Conservation (phyloP, 2,888 invertebrate genomes). For the Alsophila aescularia region DNA sequence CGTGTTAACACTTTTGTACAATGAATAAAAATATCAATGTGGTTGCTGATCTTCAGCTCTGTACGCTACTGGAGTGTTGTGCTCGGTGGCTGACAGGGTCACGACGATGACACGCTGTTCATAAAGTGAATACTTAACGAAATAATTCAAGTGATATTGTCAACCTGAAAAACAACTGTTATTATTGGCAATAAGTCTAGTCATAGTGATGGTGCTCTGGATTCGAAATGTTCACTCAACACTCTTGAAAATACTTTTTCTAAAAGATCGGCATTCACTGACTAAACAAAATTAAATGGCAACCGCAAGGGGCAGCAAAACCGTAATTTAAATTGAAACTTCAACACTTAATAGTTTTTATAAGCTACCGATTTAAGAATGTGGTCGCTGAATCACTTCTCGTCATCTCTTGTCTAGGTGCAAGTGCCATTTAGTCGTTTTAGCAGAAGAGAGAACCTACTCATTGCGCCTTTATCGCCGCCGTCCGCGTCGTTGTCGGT, state of each 20-base stretch:
- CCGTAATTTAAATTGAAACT: constrained; percentile 12
- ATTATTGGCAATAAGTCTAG: not conserved
- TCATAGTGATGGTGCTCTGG: not conserved
- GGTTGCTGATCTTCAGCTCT: not conserved
- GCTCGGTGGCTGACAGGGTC: not conserved
- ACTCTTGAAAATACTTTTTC: not conserved
- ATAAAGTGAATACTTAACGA: not conserved
- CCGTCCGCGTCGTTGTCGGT: not conserved
- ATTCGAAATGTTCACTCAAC: not conserved
- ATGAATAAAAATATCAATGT: constrained; percentile 7
- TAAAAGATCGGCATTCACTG: not conserved
- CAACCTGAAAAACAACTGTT: not conserved
- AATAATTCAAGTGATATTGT: not conserved
- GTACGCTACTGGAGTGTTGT: not conserved
- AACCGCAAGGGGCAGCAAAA: constrained; percentile 1
- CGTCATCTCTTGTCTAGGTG: not conserved
- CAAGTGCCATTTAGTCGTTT: not conserved
- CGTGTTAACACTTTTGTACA: constrained; percentile 17
- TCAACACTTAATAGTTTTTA: not conserved
- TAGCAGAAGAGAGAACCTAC: not conserved
- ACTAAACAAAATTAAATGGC: not conserved
- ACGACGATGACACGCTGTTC: not conserved
- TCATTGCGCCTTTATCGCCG: not conserved
- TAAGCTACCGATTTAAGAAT: constrained; percentile 2
- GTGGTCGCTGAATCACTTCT: not conserved